A percentile compares a stretch with the other conserved stretches of the same genome.
Evolutionary conservation across 2,113 vertebrate genomes (phyloP).

Genomic region (Microtus montanus): DNA sequence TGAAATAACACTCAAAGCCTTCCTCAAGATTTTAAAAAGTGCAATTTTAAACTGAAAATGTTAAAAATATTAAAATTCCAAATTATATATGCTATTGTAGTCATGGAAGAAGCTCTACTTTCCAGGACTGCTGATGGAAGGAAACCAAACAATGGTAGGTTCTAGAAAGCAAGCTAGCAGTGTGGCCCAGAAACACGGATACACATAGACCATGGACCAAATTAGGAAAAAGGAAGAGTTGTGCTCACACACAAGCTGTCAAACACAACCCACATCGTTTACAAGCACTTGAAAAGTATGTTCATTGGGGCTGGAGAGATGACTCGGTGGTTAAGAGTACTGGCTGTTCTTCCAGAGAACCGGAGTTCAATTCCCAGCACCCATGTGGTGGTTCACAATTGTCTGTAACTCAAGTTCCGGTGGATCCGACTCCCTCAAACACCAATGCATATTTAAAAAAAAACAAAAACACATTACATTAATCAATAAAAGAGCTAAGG

Average conservation of each 20-base stretch:
- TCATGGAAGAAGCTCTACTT: background rate
- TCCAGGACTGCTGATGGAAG: background rate
- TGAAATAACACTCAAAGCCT: background rate
- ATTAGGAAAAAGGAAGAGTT: background rate
- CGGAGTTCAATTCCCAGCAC: no score
- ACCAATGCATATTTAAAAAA: no score
- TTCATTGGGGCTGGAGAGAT: no score
- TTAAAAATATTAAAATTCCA: background rate
- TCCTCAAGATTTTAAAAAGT: background rate
- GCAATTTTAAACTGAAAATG: background rate
- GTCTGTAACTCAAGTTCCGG: no score
- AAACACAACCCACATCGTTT: background rate
- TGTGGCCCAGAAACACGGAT: no score
- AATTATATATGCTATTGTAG: background rate
- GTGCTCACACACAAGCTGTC: background rate
- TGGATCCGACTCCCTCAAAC: no score
- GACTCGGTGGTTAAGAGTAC: no score
- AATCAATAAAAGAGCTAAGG: background rate
- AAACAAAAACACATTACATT: background rate
- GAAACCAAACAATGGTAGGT: background rate
- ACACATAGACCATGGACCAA: background rate
- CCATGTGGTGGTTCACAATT: no score
- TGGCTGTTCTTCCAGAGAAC: no score
- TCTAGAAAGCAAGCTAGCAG: background rate
- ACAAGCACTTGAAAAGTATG: no score